Evolutionary conservation across 2,888 invertebrate species (phyloP).

Genomic region (Cyclophora punctaria): DNA sequence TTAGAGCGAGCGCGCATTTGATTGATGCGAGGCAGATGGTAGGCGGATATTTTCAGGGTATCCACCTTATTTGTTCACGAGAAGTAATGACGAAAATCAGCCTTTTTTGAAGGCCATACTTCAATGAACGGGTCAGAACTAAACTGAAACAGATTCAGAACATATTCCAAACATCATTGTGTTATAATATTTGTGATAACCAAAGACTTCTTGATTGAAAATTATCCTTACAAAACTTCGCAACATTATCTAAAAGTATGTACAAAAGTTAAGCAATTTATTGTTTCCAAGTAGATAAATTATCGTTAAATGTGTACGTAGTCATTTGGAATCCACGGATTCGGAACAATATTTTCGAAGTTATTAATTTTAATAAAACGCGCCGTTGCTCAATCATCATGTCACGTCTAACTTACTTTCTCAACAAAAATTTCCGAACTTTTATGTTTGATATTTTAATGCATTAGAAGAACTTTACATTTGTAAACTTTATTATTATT

Average conservation of each 20-base stretch:
- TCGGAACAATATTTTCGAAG: constrained; percentile 23
- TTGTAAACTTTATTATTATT: no score
- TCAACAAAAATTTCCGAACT: no score
- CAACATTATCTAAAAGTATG: constrained; percentile 18
- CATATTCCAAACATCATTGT: no score
- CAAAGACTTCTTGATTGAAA: constrained; percentile 2
- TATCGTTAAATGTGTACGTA: constrained; percentile 17
- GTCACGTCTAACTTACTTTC: neutral
- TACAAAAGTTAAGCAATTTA: constrained; percentile 22
- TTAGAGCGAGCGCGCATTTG: neutral
- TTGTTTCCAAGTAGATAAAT: constrained; percentile 22
- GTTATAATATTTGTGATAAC: neutral
- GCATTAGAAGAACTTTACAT: no score
- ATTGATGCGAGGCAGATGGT: constrained; percentile 7
- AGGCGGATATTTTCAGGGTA: neutral
- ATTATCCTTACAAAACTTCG: constrained; percentile 13
- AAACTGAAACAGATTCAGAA: no score
- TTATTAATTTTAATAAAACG: constrained; percentile 22
- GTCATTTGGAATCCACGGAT: constrained; percentile 17
- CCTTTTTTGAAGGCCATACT: no score
- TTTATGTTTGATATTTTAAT: no score
- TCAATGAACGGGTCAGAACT: no score
- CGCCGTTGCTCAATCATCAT: constrained; percentile 1
- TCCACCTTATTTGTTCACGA: no score
- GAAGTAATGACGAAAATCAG: no score